Percentiles rank a stretch among this genome's conserved stretches.
Conservation (phyloP, 2,888 invertebrate genomes). For the Malacosoma neustria region DNA sequence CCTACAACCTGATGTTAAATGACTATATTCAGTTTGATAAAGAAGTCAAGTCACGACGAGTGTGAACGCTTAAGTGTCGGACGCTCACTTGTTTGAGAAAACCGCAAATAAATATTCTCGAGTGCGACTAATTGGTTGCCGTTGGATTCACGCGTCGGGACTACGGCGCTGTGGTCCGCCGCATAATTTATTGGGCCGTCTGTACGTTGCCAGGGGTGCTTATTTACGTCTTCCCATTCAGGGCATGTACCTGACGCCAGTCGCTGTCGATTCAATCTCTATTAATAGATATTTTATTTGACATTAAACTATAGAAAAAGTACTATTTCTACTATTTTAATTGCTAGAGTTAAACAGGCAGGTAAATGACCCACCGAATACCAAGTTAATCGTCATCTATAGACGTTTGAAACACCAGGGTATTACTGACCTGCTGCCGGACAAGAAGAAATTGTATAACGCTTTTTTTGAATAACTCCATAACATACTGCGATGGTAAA, state of each 20-base stretch:
- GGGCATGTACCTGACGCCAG: constrained; percentile 4
- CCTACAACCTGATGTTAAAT: no score
- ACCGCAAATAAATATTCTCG: constrained; percentile 69
- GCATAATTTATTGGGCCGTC: constrained; percentile 63
- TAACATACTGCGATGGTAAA: no score
- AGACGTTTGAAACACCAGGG: no score
- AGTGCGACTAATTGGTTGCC: constrained; percentile 68
- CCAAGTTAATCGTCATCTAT: no score
- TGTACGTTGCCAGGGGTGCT: constrained; percentile 28
- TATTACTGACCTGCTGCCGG: no score
- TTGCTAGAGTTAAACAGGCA: no score
- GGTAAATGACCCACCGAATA: no score
- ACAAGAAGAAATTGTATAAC: no score
- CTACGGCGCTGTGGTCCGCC: constrained; percentile 47
- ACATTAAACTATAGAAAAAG: no score
- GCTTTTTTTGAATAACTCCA: no score
- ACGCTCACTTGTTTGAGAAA: constrained; percentile 53
- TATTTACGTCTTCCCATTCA: constrained; percentile 32
- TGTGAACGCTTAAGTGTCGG: constrained; percentile 38
- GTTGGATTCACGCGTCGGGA: constrained; percentile 59
- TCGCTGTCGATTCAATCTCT: background rate
- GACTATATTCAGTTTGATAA: constrained; percentile 34
- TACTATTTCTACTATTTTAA: no score
- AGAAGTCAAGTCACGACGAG: constrained; percentile 43
- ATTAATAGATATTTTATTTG: background rate